phyloP scores from a whole-genome alignment of 2,113 vertebrate species.

The Daphoenositta chrysoptera region DNA sequence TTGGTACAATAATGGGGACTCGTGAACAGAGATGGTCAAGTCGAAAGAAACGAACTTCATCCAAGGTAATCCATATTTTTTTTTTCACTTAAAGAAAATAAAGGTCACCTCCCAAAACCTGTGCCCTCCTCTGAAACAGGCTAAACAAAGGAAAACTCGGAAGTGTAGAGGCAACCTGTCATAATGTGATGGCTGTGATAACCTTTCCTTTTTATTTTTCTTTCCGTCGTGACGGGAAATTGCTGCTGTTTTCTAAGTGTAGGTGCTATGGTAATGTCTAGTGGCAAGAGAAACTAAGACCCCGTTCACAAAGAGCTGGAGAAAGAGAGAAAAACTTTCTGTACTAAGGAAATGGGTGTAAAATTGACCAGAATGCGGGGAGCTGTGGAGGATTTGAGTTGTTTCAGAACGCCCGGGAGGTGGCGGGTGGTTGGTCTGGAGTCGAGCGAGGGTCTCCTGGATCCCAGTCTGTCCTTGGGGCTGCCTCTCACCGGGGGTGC shows the following conservation, averaged over 20 bases:
- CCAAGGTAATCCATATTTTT: slow-evolving; percentile 67
- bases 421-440: rapidly evolving
- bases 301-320: not conserved
- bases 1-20: not conserved
- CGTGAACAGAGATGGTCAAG: slow-evolving; percentile 70
- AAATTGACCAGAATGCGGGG: not conserved
- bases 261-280: rapidly evolving
- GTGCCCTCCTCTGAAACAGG: not conserved
- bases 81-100: not conserved
- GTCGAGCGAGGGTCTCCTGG: not conserved
- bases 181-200: not conserved
- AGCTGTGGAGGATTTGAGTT: not conserved
- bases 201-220: not conserved
- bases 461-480: not conserved
- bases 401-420: not conserved
- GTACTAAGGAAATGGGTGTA: not conserved
- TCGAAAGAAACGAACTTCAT: slow-evolving; percentile 67
- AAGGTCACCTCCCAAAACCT: not conserved
- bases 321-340: not conserved
- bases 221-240: not conserved
- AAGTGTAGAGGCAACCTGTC: not conserved
- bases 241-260: not conserved
- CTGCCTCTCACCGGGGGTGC: rapidly evolving
- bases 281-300: not conserved
- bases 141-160: not conserved